phyloP scores from a whole-genome alignment of 53 echinoderm and acorn worm species.

The Luidia sarsii region DNA sequence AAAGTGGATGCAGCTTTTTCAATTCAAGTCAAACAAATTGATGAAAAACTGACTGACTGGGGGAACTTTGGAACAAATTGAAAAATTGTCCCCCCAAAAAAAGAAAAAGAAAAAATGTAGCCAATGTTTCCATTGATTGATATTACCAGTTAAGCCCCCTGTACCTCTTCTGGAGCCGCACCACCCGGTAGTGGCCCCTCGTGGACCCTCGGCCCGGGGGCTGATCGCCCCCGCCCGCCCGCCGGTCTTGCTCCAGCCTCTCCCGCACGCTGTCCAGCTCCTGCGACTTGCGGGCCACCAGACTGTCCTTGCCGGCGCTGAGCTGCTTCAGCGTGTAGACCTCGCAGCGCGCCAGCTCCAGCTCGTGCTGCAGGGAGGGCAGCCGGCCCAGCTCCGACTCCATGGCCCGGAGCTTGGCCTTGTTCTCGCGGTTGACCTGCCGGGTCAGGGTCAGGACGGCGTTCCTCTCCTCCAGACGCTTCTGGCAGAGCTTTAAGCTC shows the following conservation, averaged over 20 bases:
- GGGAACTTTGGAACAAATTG: too few species aligned
- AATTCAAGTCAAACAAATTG: too few species aligned
- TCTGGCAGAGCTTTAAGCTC: conserved; percentile 64
- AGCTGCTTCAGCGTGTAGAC: conserved; percentile 74
- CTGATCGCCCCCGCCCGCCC: background rate
- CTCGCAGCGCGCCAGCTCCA: conserved; percentile 68
- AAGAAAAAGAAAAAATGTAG: too few species aligned
- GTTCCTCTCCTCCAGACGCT: conserved; percentile 72
- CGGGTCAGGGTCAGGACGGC: conserved; percentile 79
- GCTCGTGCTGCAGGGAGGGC: conserved; percentile 34
- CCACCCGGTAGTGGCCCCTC: conserved; percentile 2
- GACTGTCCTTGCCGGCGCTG: conserved; percentile 74
- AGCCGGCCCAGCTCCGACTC: conserved; percentile 59
- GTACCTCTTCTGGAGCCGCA: conserved; percentile 16
- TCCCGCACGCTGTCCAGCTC: conserved; percentile 67
- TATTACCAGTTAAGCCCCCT: too few species aligned
- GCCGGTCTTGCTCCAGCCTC: conserved; percentile 19
- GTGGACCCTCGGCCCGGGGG: background rate
- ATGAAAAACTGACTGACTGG: too few species aligned
- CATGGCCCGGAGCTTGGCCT: conserved; percentile 46
- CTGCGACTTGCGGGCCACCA: conserved; percentile 71
- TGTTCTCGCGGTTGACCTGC: conserved; percentile 62
- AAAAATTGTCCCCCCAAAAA: too few species aligned
- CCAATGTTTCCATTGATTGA: too few species aligned
- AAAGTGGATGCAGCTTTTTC: too few species aligned